Evolutionary conservation across 2,888 invertebrate genomes (phyloP).

Genomic region (Himalopsyche anomala): DNA sequence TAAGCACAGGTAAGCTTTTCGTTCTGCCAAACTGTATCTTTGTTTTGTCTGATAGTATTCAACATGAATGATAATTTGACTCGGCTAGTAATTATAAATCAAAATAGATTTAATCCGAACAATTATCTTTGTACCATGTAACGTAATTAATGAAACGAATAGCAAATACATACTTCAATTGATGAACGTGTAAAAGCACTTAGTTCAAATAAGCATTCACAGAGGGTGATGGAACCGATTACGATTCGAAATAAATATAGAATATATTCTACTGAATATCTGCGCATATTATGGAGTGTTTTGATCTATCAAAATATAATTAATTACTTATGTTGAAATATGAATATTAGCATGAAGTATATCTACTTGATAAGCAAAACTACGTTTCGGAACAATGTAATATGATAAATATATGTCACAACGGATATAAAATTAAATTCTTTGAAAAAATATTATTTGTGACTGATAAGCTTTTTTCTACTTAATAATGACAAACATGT

Average conservation of each 20-base stretch:
- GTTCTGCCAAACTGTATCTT: no score
- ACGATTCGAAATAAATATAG: neutral
- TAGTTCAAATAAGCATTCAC: slow-evolving; percentile 22
- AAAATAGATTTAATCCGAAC: slow-evolving; percentile 9
- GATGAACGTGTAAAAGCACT: slow-evolving; percentile 23
- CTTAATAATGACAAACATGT: no score
- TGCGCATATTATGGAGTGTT: neutral
- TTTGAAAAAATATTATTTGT: no score
- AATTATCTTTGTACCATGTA: slow-evolving; percentile 14
- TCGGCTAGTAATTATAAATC: neutral
- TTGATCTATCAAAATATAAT: slow-evolving; percentile 9
- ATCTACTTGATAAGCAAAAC: no score
- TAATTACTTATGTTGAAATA: neutral
- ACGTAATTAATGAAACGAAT: neutral
- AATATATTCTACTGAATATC: neutral
- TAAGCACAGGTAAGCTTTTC: no score
- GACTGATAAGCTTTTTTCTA: no score
- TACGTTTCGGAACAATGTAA: no score
- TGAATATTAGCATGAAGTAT: no score
- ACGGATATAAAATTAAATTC: no score
- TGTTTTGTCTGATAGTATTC: no score
- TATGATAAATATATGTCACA: no score
- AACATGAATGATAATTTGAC: no score
- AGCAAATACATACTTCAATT: slow-evolving; percentile 29
- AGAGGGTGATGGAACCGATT: slow-evolving; percentile 4